These are phyloP conservation scores for Cassiopea xamachana DNA, from an alignment of 30 jellyfish, hydroid and myxozoan species.

Conservation along the genomic window DNA sequence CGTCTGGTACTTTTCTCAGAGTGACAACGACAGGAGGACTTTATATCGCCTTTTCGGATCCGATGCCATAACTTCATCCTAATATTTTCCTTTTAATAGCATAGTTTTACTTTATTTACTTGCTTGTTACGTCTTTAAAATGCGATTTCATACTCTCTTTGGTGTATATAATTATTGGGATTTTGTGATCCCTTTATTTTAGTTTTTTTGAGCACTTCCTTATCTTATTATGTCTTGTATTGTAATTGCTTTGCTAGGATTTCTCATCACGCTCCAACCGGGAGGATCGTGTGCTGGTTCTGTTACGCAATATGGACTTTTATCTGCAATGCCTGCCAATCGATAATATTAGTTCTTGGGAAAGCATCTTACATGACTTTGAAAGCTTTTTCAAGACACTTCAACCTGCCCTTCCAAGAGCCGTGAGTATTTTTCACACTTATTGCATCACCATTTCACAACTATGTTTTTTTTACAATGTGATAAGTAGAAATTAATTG, in stretches of 20 bases:
- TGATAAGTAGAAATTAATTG: too few species aligned
- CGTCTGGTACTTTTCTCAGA: too few species aligned
- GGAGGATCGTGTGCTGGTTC: constrained; percentile 53
- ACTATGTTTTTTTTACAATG: neutral
- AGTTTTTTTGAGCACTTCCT: neutral
- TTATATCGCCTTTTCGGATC: too few species aligned
- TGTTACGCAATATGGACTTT: constrained; percentile 35
- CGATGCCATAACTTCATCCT: too few species aligned
- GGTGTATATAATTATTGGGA: too few species aligned
- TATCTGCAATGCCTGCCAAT: constrained; percentile 68
- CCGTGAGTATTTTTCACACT: constrained; percentile 55
- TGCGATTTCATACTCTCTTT: too few species aligned
- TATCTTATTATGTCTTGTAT: neutral
- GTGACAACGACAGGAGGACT: too few species aligned
- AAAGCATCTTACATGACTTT: constrained; percentile 64
- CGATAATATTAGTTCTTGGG: constrained; percentile 61
- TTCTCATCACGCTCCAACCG: constrained; percentile 76
- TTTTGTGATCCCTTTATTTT: too few species aligned
- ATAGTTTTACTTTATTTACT: too few species aligned
- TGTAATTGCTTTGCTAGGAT: constrained; percentile 32
- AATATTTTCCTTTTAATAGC: too few species aligned
- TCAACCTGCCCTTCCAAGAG: constrained; percentile 63
- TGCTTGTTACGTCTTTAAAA: too few species aligned
- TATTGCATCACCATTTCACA: neutral
- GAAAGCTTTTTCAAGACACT: constrained; percentile 84